These are phyloP conservation scores for Clivina fossor DNA, from an alignment of 2,888 invertebrate genomes.

Conservation along the genomic window DNA sequence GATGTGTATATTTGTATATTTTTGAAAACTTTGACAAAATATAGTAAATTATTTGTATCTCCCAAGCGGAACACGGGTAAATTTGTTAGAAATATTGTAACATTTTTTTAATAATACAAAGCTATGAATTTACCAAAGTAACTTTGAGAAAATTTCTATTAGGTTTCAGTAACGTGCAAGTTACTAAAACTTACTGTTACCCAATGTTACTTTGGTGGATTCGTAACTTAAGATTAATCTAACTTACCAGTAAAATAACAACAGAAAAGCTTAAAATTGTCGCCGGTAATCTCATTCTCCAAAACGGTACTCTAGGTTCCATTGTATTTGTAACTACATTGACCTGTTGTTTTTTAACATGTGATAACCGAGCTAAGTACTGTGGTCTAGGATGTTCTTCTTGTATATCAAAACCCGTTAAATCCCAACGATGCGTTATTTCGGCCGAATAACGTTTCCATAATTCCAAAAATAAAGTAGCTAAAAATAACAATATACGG, in stretches of 20 bases:
- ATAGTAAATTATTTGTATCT: no score
- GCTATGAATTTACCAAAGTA: no score
- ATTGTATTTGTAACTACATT: conserved; percentile 78
- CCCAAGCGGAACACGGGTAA: no score
- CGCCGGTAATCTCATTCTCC: conserved; percentile 86
- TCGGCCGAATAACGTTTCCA: conserved; percentile 96
- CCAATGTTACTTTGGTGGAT: no score
- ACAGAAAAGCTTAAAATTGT: conserved; percentile 85
- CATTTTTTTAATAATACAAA: no score
- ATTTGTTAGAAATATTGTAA: no score
- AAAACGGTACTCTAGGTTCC: conserved; percentile 90
- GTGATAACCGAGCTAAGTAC: conserved; percentile 78
- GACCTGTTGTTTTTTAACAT: conserved; percentile 73
- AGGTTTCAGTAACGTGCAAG: background rate
- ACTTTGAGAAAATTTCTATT: no score
- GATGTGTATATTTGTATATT: no score
- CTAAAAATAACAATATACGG: conserved; percentile 51
- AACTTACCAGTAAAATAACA: conserved; percentile 77
- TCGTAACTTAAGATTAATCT: no score
- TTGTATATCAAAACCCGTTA: conserved; percentile 86
- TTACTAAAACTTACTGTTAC: conserved; percentile 19
- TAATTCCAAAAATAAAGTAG: conserved; percentile 87
- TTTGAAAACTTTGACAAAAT: no score
- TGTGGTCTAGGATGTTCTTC: conserved; percentile 94
- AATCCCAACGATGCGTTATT: conserved; percentile 95